These are phyloP conservation scores for Melitaea cinxia DNA, from an alignment of 1,140 invertebrate species.

Conservation along the genomic window DNA sequence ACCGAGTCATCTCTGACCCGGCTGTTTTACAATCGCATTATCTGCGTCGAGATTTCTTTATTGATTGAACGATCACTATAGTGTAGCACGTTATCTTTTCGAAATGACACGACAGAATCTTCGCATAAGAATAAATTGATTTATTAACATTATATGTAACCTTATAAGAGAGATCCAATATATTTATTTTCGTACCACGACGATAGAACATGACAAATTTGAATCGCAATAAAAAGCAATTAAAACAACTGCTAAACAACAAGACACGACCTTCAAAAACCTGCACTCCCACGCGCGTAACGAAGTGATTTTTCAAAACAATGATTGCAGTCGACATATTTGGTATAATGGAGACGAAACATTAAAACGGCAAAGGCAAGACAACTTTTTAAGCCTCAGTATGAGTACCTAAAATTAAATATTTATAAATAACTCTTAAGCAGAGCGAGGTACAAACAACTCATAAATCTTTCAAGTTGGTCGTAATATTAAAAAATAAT, in stretches of 20 bases:
- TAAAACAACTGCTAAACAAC: constrained; percentile 23
- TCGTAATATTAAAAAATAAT: neutral
- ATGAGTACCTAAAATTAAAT: neutral
- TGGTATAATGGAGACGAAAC: constrained; percentile 7
- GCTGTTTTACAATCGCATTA: constrained; percentile 12
- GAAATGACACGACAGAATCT: too few relatives aligned
- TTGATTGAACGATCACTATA: neutral
- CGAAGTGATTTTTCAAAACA: constrained; percentile 19
- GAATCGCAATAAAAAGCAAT: constrained; percentile 13
- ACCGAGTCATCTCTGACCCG: constrained; percentile 40
- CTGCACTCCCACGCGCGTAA: constrained; percentile 12
- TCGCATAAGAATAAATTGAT: too few relatives aligned
- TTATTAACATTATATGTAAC: too few relatives aligned
- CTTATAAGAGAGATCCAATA: neutral
- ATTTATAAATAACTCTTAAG: neutral
- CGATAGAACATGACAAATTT: constrained; percentile 7
- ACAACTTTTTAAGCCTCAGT: constrained; percentile 11
- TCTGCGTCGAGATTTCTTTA: neutral
- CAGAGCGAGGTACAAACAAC: neutral
- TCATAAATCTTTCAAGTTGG: constrained; percentile 1
- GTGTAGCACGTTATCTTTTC: too few relatives aligned
- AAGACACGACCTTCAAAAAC: constrained; percentile 14
- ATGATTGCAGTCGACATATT: constrained; percentile 22
- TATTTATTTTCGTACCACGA: neutral
- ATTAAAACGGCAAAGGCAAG: constrained; percentile 22